Conservation (phyloP, 2,113 vertebrate species). For the Desmodus rotundus region DNA sequence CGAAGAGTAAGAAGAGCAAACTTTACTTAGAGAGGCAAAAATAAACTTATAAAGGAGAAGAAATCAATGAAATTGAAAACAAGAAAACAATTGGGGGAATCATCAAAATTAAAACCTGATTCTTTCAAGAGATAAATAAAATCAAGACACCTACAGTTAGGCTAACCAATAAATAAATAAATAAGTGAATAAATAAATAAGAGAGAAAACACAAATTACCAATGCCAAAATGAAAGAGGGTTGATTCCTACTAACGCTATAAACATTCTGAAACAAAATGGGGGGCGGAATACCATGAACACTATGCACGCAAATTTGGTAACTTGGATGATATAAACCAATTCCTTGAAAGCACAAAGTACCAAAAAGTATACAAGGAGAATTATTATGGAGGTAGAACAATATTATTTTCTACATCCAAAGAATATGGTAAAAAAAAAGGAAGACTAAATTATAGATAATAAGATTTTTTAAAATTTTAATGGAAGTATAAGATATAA, state of each 20-base stretch:
- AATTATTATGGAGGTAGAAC: not conserved
- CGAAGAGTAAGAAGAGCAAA: not conserved
- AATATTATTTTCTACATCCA: not conserved
- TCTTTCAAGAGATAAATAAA: not conserved
- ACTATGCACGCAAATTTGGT: not conserved
- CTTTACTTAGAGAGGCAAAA: not conserved
- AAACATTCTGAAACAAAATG: not conserved
- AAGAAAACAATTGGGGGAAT: not conserved
- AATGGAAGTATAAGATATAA: not conserved
- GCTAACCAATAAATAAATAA: no score
- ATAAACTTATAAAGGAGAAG: not conserved
- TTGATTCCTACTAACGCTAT: not conserved
- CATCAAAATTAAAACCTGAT: not conserved
- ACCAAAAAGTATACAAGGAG: not conserved
- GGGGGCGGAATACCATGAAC: not conserved
- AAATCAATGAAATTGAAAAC: not conserved
- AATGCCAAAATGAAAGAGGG: no score
- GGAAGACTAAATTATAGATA: not conserved
- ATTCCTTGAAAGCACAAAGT: not conserved
- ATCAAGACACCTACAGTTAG: not conserved
- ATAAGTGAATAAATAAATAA: no score
- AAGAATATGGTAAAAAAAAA: not conserved
- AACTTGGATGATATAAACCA: not conserved
- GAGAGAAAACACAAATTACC: not conserved
- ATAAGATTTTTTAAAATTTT: not conserved